Evolutionary conservation across 30 jellyfish, hydroid and myxozoan genomes (phyloP).

Genomic region (Morbakka virulenta): DNA sequence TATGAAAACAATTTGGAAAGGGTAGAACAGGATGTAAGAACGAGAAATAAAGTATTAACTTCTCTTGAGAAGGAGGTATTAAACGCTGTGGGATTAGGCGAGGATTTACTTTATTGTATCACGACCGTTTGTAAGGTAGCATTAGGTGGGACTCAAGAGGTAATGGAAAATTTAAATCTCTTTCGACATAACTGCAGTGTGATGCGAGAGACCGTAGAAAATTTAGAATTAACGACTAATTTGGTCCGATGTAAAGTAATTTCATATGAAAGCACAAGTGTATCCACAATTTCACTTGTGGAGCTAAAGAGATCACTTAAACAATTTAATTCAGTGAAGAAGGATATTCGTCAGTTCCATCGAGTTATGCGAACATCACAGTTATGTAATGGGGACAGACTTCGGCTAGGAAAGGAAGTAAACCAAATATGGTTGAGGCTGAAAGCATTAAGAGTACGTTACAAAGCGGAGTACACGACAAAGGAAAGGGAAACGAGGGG

Average conservation of each 20-base stretch:
- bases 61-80: neutral
- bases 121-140: neutral
- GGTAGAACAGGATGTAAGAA: neutral
- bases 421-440: neutral
- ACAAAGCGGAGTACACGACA: neutral
- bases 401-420: neutral
- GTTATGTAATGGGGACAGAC: neutral
- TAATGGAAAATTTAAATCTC: neutral
- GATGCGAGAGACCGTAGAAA: neutral
- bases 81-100: neutral
- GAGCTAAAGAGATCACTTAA: neutral
- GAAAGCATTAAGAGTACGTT: neutral
- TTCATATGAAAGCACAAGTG: no score
- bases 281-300: neutral
- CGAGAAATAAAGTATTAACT: neutral
- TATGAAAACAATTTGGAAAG: neutral
- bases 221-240: neutral
- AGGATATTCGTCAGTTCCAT: neutral
- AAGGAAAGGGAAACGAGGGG: neutral
- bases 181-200: neutral
- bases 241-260: neutral
- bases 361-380: neutral
- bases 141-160: neutral
- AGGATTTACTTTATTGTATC: neutral
- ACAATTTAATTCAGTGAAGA: neutral